Base-by-base conservation (phyloP, 2,113 vertebrate species). In the Saimiri boliviensis region DNA sequence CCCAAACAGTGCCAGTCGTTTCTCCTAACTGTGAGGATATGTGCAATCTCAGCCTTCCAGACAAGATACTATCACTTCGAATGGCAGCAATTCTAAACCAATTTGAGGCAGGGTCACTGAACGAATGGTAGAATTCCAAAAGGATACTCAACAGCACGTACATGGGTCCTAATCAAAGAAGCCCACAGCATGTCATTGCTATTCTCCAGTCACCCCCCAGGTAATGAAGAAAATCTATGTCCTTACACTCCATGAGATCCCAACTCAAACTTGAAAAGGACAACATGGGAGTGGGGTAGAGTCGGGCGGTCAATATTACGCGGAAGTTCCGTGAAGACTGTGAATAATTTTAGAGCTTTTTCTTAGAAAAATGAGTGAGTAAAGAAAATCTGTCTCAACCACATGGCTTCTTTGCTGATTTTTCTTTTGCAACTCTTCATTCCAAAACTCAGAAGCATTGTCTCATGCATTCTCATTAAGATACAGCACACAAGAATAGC, bases 281-380 rank as follows among this genome's bases (percentile, higher is more conserved):
- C 37, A 88, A 27, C 0, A 12, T 0, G 19, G 49, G 54, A 21
- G n/a, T 42, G 11, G 11, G n/a, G 32, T 58, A 5, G 52, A 58
- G 21, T 9, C 4, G 3, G 45, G n/a, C 25, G 16, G 14, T 32
- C 77, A 76, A 23, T 3, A 5, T 42, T 32, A 35, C 42, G 40
- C 5, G 23, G 35, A 49, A 82, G 70, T 52, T 16, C 40, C 23
- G 54, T 1, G 37, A 63, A 91, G 25, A 17, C 42, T 66, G 47
- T 21, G n/a, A 71, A 47, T 84, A 60, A 47, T 37, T 70, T 80
- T 35, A 86, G 32, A 54, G 13, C 81, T 84, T 37, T 49, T 87
- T 60, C n/a, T 83, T 66, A 90, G 97, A 49, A 95, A 95, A 93
- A 81, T 30, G 25, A 42, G 32, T 23, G 40, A 93, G 47, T 21